Conservation (phyloP, 2,888 invertebrate genomes). For the Pachycephus smyrnensis region DNA sequence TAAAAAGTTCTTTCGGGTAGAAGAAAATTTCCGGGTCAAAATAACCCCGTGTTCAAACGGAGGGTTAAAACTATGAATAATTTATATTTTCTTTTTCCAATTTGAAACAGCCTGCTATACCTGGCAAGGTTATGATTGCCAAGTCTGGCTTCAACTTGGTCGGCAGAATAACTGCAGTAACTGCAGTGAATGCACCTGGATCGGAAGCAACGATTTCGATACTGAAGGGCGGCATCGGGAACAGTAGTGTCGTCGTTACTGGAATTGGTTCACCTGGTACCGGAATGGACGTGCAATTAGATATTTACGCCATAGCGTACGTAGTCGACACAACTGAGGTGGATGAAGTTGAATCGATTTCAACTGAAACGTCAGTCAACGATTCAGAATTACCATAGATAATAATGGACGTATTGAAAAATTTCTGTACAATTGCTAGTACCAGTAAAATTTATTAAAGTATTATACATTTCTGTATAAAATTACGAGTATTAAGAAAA, state of each 20-base stretch:
- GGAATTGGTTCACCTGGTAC: constrained; percentile 27
- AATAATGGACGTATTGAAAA: no score
- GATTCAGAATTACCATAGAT: no score
- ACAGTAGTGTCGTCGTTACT: constrained; percentile 19
- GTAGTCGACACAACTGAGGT: neutral
- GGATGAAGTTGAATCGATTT: no score
- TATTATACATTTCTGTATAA: no score
- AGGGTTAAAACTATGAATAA: neutral
- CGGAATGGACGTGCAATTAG: constrained; percentile 30
- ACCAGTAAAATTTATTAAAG: no score
- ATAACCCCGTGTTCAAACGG: no score
- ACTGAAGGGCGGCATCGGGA: constrained; percentile 34
- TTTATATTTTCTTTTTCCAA: neutral
- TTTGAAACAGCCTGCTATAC: constrained; percentile 34
- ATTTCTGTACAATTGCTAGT: no score
- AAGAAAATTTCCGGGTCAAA: no score
- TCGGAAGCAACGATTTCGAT: constrained; percentile 22
- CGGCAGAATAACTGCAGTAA: constrained; percentile 36
- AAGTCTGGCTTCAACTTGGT: constrained; percentile 26
- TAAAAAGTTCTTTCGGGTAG: no score
- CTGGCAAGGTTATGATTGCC: constrained; percentile 24
- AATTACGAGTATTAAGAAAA: no score
- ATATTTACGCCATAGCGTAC: constrained; percentile 29
- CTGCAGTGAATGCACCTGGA: constrained; percentile 24
- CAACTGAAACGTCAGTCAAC: no score